phyloP scores from a whole-genome alignment of 2,113 vertebrate genomes.

The Geococcyx californianus region DNA sequence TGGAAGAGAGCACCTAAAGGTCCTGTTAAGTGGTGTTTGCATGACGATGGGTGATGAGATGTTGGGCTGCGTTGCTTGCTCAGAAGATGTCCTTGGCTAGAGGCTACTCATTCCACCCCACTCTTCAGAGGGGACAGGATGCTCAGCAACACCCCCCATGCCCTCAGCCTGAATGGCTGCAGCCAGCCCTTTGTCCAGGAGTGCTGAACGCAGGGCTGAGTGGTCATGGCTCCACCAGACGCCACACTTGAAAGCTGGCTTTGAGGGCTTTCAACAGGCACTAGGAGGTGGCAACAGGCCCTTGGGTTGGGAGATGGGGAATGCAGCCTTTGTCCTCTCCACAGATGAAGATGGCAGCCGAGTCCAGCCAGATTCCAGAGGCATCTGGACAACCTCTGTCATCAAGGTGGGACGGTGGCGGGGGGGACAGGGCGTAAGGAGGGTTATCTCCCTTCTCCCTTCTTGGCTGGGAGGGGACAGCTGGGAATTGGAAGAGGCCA shows the following conservation, averaged over 20 bases:
- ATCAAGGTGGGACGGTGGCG: constrained; percentile 19
- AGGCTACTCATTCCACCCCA: background rate
- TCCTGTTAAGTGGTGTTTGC: background rate
- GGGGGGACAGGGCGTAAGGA: background rate
- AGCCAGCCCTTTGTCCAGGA: background rate
- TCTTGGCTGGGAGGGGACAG: background rate
- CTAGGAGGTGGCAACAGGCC: constrained; percentile 73
- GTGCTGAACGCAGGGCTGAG: constrained; percentile 57
- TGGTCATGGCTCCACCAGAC: constrained; percentile 78
- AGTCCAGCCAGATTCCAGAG: constrained; percentile 73
- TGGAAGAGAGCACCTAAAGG: background rate
- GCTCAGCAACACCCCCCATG: background rate
- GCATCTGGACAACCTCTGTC: constrained; percentile 80
- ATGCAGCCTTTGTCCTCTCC: constrained; percentile 35
- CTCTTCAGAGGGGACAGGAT: background rate
- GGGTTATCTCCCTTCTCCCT: constrained; percentile 15
- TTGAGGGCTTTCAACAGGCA: constrained; percentile 77
- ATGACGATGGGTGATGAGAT: background rate
- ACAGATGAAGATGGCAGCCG: constrained; percentile 21
- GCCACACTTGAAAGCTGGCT: constrained; percentile 67
- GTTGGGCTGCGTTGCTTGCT: background rate
- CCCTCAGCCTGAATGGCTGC: background rate
- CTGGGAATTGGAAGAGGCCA: background rate
- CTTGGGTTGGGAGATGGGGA: constrained; percentile 63
- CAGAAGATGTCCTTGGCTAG: background rate